phyloP scores from a whole-genome alignment of 2,888 invertebrate genomes.

The Heliconius ismenius region DNA sequence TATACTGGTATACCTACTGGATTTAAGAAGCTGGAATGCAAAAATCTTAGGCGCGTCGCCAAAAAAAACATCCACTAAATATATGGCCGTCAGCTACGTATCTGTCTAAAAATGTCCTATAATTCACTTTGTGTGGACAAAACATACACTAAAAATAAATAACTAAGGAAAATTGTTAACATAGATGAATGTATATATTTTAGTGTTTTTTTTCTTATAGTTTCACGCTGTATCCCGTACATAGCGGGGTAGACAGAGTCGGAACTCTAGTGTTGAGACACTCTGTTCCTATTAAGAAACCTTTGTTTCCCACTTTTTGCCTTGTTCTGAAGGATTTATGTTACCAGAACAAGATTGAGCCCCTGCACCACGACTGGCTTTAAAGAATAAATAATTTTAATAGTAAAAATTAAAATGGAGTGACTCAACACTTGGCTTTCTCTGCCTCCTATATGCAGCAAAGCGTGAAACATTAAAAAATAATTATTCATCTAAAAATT shows the following conservation, averaged over 20 bases:
- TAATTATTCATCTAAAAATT: neutral
- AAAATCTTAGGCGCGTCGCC: constrained; percentile 45
- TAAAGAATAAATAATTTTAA: neutral
- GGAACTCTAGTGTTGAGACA: no score
- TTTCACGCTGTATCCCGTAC: no score
- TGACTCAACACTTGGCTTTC: neutral
- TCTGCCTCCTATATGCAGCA: neutral
- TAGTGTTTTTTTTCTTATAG: no score
- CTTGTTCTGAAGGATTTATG: no score
- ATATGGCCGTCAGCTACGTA: constrained; percentile 40
- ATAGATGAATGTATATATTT: neutral
- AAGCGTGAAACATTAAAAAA: neutral
- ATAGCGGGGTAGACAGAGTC: no score
- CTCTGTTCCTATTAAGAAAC: no score
- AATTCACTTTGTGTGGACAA: constrained; percentile 34
- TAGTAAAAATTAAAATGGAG: neutral
- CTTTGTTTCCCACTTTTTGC: no score
- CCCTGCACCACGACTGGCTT: no score
- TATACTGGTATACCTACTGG: constrained; percentile 19
- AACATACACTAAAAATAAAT: constrained; percentile 20
- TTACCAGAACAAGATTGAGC: no score
- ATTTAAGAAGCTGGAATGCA: constrained; percentile 44
- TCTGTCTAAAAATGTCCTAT: constrained; percentile 40
- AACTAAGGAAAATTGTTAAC: neutral
- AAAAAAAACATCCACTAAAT: constrained; percentile 42